phyloP scores from a whole-genome alignment of 2,888 invertebrate genomes.

The Myopa tessellatipennis region DNA sequence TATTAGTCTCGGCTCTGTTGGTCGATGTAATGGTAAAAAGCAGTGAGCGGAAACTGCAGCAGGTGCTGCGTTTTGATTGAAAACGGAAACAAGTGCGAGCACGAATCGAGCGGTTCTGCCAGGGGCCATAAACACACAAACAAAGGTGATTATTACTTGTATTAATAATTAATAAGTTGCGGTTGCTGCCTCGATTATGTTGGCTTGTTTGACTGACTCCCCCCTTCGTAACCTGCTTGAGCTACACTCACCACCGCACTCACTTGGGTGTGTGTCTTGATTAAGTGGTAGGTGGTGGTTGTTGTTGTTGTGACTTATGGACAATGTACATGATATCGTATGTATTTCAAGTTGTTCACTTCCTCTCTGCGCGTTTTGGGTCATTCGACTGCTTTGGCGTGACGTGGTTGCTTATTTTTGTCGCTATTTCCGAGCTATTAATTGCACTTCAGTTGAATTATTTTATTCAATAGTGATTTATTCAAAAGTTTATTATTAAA shows the following conservation, averaged over 20 bases:
- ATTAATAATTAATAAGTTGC: constrained; percentile 31
- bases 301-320: not conserved
- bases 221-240: too few relatives aligned
- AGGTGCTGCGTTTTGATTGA: constrained; percentile 27
- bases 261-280: not conserved
- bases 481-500: too few relatives aligned
- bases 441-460: not conserved
- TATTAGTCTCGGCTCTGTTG: not conserved
- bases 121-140: not conserved
- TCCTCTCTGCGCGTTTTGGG: constrained; percentile 28
- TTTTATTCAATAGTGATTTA: not conserved
- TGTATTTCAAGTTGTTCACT: constrained; percentile 7
- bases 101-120: not conserved
- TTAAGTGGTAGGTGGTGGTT: not conserved
- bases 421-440: not conserved
- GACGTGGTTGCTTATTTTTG: constrained; percentile 25
- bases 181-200: not conserved
- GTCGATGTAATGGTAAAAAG: too few relatives aligned
- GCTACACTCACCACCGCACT: too few relatives aligned
- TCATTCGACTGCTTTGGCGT: constrained; percentile 23
- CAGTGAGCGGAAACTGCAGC: constrained; percentile 28
- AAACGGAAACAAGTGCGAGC: constrained; percentile 27
- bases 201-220: too few relatives aligned
- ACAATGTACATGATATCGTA: not conserved
- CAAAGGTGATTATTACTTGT: not conserved